phyloP scores from a whole-genome alignment of 2,888 invertebrate genomes.

The Scrobipalpa costella region DNA sequence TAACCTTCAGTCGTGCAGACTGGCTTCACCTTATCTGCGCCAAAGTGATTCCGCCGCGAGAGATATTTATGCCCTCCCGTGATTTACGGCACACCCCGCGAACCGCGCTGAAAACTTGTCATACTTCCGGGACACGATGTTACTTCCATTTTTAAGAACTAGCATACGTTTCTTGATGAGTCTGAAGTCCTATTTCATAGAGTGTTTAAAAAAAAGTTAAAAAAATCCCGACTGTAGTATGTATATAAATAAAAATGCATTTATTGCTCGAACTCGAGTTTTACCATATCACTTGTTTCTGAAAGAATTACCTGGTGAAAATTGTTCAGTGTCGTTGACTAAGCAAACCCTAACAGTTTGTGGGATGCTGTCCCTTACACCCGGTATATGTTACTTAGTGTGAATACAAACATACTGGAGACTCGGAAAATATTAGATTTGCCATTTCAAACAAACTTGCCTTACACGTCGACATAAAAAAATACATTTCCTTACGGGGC shows the following conservation, averaged over 20 bases:
- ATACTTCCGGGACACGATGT: constrained; percentile 16
- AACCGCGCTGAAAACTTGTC: constrained; percentile 38
- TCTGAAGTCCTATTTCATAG: too few species aligned
- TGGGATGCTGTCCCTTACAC: too few species aligned
- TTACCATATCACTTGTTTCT: too few species aligned
- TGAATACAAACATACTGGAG: neutral
- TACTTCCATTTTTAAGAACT: neutral
- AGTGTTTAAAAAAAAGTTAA: too few species aligned
- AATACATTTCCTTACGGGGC: constrained; percentile 68
- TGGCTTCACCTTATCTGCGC: constrained; percentile 58
- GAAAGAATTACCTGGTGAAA: too few species aligned
- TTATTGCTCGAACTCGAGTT: too few species aligned
- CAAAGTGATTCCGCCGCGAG: constrained; percentile 59
- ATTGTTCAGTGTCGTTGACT: too few species aligned
- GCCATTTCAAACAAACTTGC: constrained; percentile 42
- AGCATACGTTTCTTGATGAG: neutral
- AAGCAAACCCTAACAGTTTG: too few species aligned
- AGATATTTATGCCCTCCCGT: constrained; percentile 54
- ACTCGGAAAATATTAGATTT: constrained; percentile 22
- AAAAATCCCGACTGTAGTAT: too few species aligned
- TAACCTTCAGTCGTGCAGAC: constrained; percentile 42
- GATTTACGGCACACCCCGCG: constrained; percentile 49
- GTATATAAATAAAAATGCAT: too few species aligned
- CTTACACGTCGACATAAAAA: constrained; percentile 56
- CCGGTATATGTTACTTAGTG: neutral